A percentile compares a stretch with the other conserved stretches of the same genome.
These are phyloP conservation scores for Cynaeus angustus DNA, from an alignment of 2,888 invertebrate species.

Conservation along the genomic window DNA sequence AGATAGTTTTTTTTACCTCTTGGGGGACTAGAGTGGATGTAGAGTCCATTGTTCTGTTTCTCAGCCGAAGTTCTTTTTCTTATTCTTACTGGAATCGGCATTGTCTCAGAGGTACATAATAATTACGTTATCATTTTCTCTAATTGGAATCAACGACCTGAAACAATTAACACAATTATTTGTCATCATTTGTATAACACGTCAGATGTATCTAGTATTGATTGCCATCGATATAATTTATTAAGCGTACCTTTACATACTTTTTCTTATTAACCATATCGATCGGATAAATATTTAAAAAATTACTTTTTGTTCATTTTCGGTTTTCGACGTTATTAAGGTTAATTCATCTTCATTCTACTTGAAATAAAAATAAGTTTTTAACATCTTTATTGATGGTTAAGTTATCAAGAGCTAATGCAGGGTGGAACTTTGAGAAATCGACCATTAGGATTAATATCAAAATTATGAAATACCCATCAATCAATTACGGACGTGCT, in stretches of 20 bases:
- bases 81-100: conserved; percentile 23
- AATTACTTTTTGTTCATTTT: background rate
- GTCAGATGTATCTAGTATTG: background rate
- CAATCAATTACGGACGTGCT: no score
- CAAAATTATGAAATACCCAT: no score
- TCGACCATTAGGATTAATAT: no score
- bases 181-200: background rate
- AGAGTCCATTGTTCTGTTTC: conserved; percentile 72
- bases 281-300: conserved; percentile 5
- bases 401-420: background rate
- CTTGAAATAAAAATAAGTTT: background rate
- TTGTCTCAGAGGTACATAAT: conserved; percentile 57
- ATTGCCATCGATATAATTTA: conserved; percentile 1
- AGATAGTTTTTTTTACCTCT: conserved; percentile 73
- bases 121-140: conserved; percentile 10
- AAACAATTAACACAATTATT: conserved; percentile 5
- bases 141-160: conserved; percentile 9
- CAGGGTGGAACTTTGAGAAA: background rate
- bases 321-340: background rate
- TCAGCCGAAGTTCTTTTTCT: conserved; percentile 32
- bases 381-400: background rate
- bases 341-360: background rate
- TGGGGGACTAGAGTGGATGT: conserved; percentile 79
- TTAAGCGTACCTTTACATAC: background rate
- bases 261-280: conserved; percentile 2